phyloP scores from a whole-genome alignment of 30 jellyfish, hydroid and myxozoan species.

The Pelagia noctiluca region DNA sequence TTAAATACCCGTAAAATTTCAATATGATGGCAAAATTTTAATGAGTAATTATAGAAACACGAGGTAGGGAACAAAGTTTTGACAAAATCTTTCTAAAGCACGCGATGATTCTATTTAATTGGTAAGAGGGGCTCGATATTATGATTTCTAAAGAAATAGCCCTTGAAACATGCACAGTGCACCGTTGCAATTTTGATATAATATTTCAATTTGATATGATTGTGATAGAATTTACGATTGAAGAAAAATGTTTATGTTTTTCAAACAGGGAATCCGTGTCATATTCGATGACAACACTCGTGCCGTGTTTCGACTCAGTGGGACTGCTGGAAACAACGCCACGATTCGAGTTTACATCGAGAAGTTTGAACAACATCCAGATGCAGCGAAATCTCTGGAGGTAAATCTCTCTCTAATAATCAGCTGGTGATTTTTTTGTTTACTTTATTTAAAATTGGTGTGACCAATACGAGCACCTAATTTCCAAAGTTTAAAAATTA shows the following conservation, averaged over 20 bases:
- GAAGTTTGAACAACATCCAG: conserved; percentile 62
- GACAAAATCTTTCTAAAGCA: too few relatives aligned
- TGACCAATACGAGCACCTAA: too few relatives aligned
- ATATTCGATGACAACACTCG: conserved; percentile 82
- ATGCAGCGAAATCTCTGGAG: conserved; percentile 29
- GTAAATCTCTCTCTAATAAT: background rate
- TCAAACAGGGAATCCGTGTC: conserved; percentile 85
- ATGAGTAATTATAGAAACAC: too few relatives aligned
- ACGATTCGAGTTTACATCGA: conserved; percentile 93
- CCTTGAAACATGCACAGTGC: background rate
- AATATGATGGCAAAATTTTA: too few relatives aligned
- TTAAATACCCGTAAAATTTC: too few relatives aligned
- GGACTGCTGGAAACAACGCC: conserved; percentile 92
- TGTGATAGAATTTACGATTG: background rate
- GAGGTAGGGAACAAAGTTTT: too few relatives aligned
- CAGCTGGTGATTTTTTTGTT: background rate
- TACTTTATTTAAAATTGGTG: background rate
- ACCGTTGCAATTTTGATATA: background rate
- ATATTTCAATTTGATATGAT: background rate
- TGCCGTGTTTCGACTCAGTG: conserved; percentile 88
- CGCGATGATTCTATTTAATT: too few relatives aligned
- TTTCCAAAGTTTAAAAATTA: too few relatives aligned
- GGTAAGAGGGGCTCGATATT: too few relatives aligned
- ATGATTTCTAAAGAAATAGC: background rate
- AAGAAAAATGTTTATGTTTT: background rate